A percentile compares a stretch with the other conserved stretches of the same genome.
phyloP scores from a whole-genome alignment of 2,113 vertebrate genomes.

The Myiozetetes cayanensis region DNA sequence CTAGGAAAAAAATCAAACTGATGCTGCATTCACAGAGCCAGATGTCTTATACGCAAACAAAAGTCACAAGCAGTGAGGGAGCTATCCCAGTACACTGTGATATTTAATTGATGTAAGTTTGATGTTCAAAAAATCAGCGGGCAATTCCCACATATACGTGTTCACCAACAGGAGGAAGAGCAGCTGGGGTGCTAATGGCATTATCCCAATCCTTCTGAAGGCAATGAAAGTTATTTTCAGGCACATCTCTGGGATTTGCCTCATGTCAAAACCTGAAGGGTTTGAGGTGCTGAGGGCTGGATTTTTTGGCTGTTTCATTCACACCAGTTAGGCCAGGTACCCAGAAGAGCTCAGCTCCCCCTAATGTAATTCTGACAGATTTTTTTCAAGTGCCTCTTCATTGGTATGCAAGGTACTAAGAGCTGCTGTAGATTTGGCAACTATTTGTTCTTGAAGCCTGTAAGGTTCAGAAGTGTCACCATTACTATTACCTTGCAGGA shows the following conservation, averaged over 20 bases:
- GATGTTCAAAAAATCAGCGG: not conserved
- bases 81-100: not conserved
- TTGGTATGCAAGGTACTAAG: not conserved
- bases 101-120: constrained; percentile 3
- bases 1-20: not conserved
- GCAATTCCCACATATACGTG: not conserved
- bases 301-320: not conserved
- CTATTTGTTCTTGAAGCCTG: not conserved
- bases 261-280: not conserved
- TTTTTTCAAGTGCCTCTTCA: not conserved
- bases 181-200: constrained; percentile 18
- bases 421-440: not conserved
- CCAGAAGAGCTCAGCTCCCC: not conserved
- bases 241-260: not conserved
- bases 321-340: not conserved
- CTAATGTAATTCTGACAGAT: not conserved
- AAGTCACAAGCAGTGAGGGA: not conserved
- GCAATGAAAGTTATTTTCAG: constrained; percentile 3
- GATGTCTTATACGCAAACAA: not conserved
- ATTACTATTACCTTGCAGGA: not conserved
- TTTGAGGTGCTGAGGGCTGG: not conserved
- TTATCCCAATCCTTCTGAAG: constrained; percentile 14
- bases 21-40: not conserved
- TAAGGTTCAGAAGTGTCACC: not conserved
- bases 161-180: not conserved